phyloP scores from a whole-genome alignment of 2,797 vertebrate species.

The Enteromius mattozi region DNA sequence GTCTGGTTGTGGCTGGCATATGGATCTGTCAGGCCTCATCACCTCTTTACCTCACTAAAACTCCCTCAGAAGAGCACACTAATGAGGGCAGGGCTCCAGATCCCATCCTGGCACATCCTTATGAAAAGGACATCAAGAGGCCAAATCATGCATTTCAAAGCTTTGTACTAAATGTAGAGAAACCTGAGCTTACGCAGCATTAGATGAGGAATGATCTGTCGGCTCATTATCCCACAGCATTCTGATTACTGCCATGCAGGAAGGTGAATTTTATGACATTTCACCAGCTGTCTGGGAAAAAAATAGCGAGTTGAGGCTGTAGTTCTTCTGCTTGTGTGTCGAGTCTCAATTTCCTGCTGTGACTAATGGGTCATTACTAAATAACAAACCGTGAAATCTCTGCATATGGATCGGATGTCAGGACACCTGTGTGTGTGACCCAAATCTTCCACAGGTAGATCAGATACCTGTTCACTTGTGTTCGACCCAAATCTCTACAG shows the following conservation, averaged over 20 bases:
- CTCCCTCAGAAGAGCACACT: slow-evolving; percentile 35
- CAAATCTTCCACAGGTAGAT: slow-evolving; percentile 12
- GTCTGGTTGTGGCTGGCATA: slow-evolving; percentile 35
- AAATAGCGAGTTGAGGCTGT: neutral
- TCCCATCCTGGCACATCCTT: neutral
- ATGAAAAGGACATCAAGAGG: slow-evolving; percentile 33
- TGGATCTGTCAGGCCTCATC: slow-evolving; percentile 51
- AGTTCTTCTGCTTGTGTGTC: slow-evolving; percentile 18
- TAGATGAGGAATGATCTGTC: slow-evolving; percentile 37
- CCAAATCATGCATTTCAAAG: slow-evolving; percentile 36
- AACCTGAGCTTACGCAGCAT: slow-evolving; percentile 18
- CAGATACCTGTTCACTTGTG: slow-evolving; percentile 20
- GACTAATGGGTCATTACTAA: slow-evolving; percentile 35
- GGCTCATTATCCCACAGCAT: slow-evolving; percentile 32
- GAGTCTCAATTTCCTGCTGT: slow-evolving; percentile 9
- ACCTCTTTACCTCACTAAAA: slow-evolving; percentile 33
- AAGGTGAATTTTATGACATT: slow-evolving; percentile 23
- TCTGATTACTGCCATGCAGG: slow-evolving; percentile 16
- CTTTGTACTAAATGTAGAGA: slow-evolving; percentile 28
- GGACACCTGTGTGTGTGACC: slow-evolving; percentile 40
- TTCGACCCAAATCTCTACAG: slow-evolving; percentile 9
- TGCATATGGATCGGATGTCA: neutral
- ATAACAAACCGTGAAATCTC: slow-evolving; percentile 35
- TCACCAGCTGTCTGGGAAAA: slow-evolving; percentile 8
- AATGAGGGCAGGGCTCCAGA: slow-evolving; percentile 32